Evolutionary conservation across 2,888 invertebrate genomes (phyloP).

Genomic region (Eutolmus rufibarbis): DNA sequence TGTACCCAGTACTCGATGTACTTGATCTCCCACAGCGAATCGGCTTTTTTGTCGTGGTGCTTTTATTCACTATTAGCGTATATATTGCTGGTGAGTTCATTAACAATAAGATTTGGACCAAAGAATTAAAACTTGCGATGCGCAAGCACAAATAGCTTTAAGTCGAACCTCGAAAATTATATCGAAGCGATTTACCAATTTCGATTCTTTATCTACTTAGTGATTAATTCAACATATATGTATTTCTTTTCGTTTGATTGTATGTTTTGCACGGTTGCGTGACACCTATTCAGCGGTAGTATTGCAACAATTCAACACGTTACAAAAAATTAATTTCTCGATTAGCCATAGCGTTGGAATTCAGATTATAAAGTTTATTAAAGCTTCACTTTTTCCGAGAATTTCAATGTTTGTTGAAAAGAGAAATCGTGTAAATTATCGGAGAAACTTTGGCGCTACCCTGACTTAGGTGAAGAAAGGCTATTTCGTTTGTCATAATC

Average conservation of each 20-base stretch:
- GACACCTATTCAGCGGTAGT: not conserved
- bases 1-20: constrained; percentile 87
- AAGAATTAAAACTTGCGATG: constrained; percentile 66
- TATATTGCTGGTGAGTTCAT: constrained; percentile 78
- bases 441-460: not conserved
- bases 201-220: not conserved
- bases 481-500: not conserved
- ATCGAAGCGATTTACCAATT: not conserved
- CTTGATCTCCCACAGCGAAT: constrained; percentile 76
- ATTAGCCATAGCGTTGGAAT: not conserved
- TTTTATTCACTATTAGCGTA: constrained; percentile 68
- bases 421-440: not conserved
- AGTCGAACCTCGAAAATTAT: not conserved
- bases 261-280: not conserved
- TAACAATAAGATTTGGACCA: constrained; percentile 77
- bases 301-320: not conserved
- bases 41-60: constrained; percentile 74
- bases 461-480: not conserved
- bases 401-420: not conserved
- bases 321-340: not conserved
- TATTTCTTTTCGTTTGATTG: not conserved
- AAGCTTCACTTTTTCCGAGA: not conserved
- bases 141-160: constrained; percentile 51
- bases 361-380: not conserved
- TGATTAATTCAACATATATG: not conserved